Base-by-base conservation (phyloP, 2,113 vertebrate species). In the Neogobius melanostomus region DNA sequence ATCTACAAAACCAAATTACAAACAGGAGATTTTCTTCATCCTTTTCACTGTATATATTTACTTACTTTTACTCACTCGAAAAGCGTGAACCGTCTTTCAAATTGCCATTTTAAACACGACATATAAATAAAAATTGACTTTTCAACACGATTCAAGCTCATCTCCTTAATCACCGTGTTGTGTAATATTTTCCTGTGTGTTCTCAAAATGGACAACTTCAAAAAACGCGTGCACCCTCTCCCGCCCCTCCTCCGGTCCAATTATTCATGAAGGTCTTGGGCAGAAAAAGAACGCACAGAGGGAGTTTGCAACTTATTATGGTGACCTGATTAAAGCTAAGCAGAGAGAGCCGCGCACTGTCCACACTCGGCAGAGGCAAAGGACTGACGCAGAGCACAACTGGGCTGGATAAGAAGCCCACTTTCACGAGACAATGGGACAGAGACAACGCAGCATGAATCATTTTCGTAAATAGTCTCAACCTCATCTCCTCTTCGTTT, bases 191-290 rank as follows among this genome's bases (percentile, higher is more conserved):
- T 68, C 71, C 8, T 12, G 17, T 44, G 15, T 17, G 44, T 71
- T 75, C 53, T 69, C 42, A 69, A 50, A 82, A 69, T 60, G 50
- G 76, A 69, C 82, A 79, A 83, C 77, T 71, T 82, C 80, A 83
- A 80, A 89, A 15, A 15, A 15, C 16, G 42, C 60, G 6, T 5
- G 15, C 45, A 16, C 16, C 62, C 50, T 45, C 53, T 46, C 21
- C 42, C 47, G 49, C 16, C 64, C 56, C 51, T 43, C 53, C 61
- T 12, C 54, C 42, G 62, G 53, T 28, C 76, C 77, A 76, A 82
- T 86, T 85, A 89, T 82, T 84, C 76, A 89, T 81, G 77, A 87
- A 84, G 85, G 76, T 79, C 79, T 80, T 50, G 17, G 72, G 42
- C n/a, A 68, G 53, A 69, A 80, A 16, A 68, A 49, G 11, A 64